Conservation (phyloP, 2,113 vertebrate genomes). For the Gnathonemus longibarbis region DNA sequence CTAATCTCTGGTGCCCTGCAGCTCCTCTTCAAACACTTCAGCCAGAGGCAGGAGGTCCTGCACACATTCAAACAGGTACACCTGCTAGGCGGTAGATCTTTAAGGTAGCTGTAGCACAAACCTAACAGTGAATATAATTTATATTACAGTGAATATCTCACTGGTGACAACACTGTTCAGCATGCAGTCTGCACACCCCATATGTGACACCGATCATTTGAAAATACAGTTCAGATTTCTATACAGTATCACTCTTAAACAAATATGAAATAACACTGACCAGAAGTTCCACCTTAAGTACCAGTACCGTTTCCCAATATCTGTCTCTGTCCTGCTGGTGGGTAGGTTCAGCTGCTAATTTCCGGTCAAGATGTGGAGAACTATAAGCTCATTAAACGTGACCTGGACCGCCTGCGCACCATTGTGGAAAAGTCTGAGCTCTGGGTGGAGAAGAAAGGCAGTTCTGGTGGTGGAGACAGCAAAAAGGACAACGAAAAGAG, state of each 20-base stretch:
- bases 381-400: conserved; percentile 89
- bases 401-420: conserved; percentile 86
- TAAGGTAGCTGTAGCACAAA: neutral
- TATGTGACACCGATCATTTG: neutral
- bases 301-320: neutral
- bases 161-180: neutral
- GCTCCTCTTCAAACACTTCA: conserved; percentile 97
- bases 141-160: neutral
- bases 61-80: conserved; percentile 94
- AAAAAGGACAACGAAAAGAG: conserved; percentile 52
- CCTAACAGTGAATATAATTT: neutral
- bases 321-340: neutral
- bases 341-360: conserved; percentile 89
- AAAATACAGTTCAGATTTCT: neutral
- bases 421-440: conserved; percentile 97
- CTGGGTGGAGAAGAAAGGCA: conserved; percentile 93
- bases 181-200: neutral
- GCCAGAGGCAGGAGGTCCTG: conserved; percentile 91
- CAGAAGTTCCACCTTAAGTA: neutral
- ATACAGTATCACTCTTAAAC: neutral
- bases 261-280: neutral
- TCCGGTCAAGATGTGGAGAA: conserved; percentile 92
- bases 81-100: neutral
- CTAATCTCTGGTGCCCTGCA: conserved; percentile 88
- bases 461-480: conserved; percentile 57